Conservation (phyloP, 2,797 vertebrate genomes). For the Liparis tanakae region DNA sequence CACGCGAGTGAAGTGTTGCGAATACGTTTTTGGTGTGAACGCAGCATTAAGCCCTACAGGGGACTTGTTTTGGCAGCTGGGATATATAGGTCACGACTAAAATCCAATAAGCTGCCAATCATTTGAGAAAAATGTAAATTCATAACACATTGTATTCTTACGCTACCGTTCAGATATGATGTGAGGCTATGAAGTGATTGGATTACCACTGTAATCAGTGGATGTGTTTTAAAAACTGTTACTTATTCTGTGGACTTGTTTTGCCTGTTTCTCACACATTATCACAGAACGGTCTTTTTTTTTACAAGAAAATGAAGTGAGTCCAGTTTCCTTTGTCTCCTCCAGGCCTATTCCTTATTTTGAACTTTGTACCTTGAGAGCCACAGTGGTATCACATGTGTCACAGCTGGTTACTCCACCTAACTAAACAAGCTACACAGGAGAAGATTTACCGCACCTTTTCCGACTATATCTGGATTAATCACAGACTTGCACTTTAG, state of each 20-base stretch:
- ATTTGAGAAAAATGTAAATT: background rate
- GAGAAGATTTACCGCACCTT: no score
- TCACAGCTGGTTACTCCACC: conserved; percentile 36
- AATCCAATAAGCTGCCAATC: background rate
- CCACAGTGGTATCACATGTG: background rate
- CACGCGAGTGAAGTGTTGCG: no score
- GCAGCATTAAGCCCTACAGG: background rate
- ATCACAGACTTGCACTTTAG: no score
- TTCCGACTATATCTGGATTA: no score
- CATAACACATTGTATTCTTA: background rate
- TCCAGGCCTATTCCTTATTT: background rate
- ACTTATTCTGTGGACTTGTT: background rate
- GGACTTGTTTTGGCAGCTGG: background rate
- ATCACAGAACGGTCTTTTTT: background rate
- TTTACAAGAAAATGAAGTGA: background rate
- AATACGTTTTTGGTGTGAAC: no score
- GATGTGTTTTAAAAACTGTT: background rate
- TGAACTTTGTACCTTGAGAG: conserved; percentile 4
- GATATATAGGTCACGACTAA: background rate
- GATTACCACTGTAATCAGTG: background rate
- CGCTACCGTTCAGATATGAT: background rate
- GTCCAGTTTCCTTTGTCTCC: background rate
- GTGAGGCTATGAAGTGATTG: background rate
- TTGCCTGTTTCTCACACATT: background rate
- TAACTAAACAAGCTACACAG: conserved; percentile 35